Evolutionary conservation across 2,113 vertebrate species (phyloP).

Genomic region (Gymnobelideus leadbeateri): DNA sequence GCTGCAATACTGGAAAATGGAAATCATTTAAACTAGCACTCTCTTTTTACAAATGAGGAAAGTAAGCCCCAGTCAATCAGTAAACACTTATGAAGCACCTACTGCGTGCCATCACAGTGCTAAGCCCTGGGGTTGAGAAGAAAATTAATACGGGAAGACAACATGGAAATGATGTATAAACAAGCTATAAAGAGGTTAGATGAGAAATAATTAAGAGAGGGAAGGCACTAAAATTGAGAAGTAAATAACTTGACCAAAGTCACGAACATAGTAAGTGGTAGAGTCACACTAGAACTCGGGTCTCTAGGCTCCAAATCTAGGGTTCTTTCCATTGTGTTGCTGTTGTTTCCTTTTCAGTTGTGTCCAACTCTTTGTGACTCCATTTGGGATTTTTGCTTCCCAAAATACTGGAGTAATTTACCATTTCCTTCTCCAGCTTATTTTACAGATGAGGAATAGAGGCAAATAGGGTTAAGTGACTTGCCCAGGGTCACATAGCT

Average conservation of each 20-base stretch:
- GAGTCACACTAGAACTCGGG: not conserved
- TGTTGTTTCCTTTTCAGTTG: not conserved
- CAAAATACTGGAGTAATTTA: not conserved
- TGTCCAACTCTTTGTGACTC: not conserved
- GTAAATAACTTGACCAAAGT: not conserved
- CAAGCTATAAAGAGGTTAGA: not conserved
- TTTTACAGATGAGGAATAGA: not conserved
- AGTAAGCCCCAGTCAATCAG: not conserved
- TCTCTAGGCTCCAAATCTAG: not conserved
- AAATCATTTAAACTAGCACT: not conserved
- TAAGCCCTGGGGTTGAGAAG: not conserved
- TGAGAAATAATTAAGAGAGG: not conserved
- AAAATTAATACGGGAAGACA: not conserved
- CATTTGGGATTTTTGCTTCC: not conserved
- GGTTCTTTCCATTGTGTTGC: not conserved
- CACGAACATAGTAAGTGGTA: not conserved
- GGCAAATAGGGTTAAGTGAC: too few species aligned
- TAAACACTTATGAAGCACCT: not conserved
- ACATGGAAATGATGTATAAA: not conserved
- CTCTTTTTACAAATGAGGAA: not conserved
- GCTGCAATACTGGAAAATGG: not conserved
- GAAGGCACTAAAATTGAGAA: not conserved
- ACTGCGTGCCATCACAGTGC: not conserved
- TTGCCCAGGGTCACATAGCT: not conserved
- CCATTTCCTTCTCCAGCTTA: not conserved